These are phyloP conservation scores for Aculops lycopersici DNA, from an alignment of 1,140 invertebrate genomes.

Conservation along the genomic window DNA sequence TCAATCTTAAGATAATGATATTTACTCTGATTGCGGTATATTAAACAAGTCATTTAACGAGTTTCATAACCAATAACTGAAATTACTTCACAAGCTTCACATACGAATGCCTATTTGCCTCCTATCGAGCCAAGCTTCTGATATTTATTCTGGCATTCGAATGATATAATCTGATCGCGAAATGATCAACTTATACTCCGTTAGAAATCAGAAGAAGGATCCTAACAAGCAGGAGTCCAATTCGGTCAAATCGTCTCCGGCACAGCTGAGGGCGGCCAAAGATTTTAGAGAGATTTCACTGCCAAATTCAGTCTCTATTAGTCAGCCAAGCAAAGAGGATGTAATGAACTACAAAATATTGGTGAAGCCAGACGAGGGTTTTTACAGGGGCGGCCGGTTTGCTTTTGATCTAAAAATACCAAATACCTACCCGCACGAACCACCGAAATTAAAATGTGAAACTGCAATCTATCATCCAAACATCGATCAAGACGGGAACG, in stretches of 20 bases:
- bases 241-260: slow-evolving; percentile 54
- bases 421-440: slow-evolving; percentile 79
- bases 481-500: slow-evolving; percentile 75
- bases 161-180: too few species aligned
- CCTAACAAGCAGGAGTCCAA: slow-evolving; percentile 35
- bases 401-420: slow-evolving; percentile 90
- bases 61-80: too few species aligned
- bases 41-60: too few species aligned
- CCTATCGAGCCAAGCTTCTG: too few species aligned
- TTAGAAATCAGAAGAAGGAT: slow-evolving; percentile 92
- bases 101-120: too few species aligned
- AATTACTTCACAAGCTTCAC: too few species aligned
- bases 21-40: too few species aligned
- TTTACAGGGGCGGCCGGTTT: slow-evolving; percentile 70
- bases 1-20: too few species aligned
- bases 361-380: slow-evolving; percentile 89
- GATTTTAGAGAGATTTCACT: slow-evolving; percentile 90
- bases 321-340: slow-evolving; percentile 84
- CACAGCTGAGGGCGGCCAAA: slow-evolving; percentile 84
- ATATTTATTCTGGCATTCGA: too few species aligned
- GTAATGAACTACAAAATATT: slow-evolving; percentile 77
- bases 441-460: slow-evolving; percentile 76
- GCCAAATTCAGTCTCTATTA: slow-evolving; percentile 76
- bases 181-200: slow-evolving; percentile 90
- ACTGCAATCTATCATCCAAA: slow-evolving; percentile 58